Evolutionary conservation across 2,113 vertebrate species (phyloP), one percentile per base, ranked within the genome.

Genomic region (Sinocyclocheilus anshuiensis): DNA sequence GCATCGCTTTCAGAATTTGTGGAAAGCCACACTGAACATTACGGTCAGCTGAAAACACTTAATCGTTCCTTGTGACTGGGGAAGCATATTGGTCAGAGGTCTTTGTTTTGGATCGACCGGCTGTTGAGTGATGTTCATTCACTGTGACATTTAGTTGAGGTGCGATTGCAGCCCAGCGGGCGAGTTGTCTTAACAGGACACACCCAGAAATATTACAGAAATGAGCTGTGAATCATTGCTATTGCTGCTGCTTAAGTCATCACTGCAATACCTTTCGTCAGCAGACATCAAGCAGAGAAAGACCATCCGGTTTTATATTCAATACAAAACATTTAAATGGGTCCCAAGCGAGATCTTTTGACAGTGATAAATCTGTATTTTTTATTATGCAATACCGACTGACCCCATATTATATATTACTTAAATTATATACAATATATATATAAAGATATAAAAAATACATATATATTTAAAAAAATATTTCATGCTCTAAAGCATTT

Each of bases 1-100:
- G 6, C 39, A 24, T 72, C 29, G 3, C 15, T 72, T 72, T 80
- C n/a, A 61, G 20, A 22, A 33, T 33, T 33, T 85, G 75, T 78
- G 75, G 91, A 89, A 92, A 94, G 93, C 93, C 94, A 87, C 93
- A 93, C 18, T 6, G 84, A 80, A 90, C 50, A 92, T 93, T 93
- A 91, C 91, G 92, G 93, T 93, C 86, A 90, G 90, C 90, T 88
- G 91, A 92, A 92, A 39, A 90, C 90, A 90, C 91, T 90, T 93
- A 91, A 93, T 93, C 89, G 91, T 91, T 94, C 91, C 91, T 93
- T 87, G 87, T 92, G 88, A 91, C 87, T 84, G 83, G 87, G 88
- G 90, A 90, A 91, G 88, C 91, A 93, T 91, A 90, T 85, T 92
- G 92, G 94, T 67, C 57, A 67, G 59, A 33, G n/a, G 42, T 42